Conservation (phyloP, 2,113 vertebrate genomes). For the Ardeotis arabs region DNA sequence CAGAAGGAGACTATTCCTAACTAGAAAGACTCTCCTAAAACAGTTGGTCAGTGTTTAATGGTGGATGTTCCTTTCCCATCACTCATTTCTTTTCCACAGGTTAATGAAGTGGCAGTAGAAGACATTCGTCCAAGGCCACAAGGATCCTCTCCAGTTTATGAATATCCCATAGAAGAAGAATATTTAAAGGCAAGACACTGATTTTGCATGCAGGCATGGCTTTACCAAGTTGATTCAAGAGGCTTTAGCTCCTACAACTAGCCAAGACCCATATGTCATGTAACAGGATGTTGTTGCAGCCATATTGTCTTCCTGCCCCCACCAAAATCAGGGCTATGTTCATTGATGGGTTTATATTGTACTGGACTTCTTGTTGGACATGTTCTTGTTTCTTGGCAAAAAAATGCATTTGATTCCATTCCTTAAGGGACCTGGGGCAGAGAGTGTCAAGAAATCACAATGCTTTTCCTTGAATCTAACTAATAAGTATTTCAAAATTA, state of each 20-base stretch:
- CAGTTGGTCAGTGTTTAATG: not conserved
- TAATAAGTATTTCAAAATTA: not conserved
- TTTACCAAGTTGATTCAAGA: not conserved
- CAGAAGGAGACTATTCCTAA: not conserved
- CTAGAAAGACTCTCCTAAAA: not conserved
- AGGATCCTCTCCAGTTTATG: constrained; percentile 94
- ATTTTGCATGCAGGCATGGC: not conserved
- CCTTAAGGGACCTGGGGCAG: not conserved
- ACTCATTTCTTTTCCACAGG: constrained; percentile 68
- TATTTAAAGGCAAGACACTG: constrained; percentile 77
- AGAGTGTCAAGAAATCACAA: not conserved
- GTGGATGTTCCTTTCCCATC: not conserved
- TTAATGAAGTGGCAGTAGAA: constrained; percentile 84
- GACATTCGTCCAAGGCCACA: constrained; percentile 90
- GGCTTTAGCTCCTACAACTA: not conserved
- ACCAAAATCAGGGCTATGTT: not conserved
- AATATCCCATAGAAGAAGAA: constrained; percentile 80
- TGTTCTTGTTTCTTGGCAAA: not conserved
- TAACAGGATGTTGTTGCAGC: not conserved
- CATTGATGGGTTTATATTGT: not conserved
- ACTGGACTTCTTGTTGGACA: not conserved
- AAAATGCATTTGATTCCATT: not conserved
- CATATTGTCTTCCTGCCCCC: not conserved
- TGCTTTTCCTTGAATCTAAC: not conserved
- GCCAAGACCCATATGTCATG: not conserved